Conservation (phyloP, 2,113 vertebrate species). For the Motacilla tschutschensis region DNA sequence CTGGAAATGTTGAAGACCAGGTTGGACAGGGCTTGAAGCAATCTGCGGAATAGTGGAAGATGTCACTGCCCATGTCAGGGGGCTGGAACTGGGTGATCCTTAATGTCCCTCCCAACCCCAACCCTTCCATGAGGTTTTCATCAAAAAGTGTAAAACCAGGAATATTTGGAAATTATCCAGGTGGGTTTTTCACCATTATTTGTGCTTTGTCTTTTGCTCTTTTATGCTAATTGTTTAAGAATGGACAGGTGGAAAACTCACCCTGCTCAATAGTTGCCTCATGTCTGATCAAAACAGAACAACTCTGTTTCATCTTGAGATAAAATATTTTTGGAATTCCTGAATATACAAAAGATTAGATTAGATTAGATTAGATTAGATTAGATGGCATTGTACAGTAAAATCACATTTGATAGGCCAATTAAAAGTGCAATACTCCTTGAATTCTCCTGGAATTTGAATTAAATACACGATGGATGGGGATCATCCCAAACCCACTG, state of each 20-base stretch:
- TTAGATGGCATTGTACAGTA: background rate
- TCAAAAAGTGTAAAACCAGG: background rate
- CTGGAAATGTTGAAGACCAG: background rate
- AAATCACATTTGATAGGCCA: background rate
- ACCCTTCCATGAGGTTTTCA: background rate
- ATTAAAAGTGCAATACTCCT: background rate
- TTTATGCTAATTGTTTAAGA: background rate
- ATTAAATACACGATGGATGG: background rate
- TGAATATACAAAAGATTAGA: background rate
- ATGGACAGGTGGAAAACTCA: background rate
- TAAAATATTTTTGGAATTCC: background rate
- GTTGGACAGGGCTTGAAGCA: rapidly evolving
- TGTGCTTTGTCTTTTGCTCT: background rate
- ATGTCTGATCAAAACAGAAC: background rate
- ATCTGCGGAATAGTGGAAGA: background rate
- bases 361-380: too few species aligned
- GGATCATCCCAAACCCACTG: rapidly evolving
- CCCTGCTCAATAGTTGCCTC: background rate
- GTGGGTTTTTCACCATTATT: background rate
- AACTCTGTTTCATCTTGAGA: background rate
- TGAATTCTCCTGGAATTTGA: background rate
- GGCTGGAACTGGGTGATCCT: background rate
- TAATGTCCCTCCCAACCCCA: background rate
- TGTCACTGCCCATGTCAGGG: background rate
- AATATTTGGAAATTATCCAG: background rate